phyloP scores from a whole-genome alignment of 2,888 invertebrate species.

The Helicoverpa assulta region DNA sequence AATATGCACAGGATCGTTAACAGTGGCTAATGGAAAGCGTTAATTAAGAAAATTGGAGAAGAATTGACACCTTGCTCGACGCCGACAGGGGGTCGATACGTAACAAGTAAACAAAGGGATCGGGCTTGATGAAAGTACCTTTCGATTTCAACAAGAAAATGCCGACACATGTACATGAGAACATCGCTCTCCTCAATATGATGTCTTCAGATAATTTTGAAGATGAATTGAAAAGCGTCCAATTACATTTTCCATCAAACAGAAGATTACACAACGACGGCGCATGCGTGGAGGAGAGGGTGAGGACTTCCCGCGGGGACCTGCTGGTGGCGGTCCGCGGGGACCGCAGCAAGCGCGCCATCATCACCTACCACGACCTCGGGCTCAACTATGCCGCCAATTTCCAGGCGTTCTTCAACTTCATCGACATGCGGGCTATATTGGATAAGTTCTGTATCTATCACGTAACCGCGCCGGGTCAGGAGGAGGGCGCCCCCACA shows the following conservation, averaged over 20 bases:
- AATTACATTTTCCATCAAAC: constrained; percentile 95
- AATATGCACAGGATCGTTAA: constrained; percentile 72
- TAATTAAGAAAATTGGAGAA: constrained; percentile 75
- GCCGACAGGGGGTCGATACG: constrained; percentile 54
- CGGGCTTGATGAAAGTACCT: constrained; percentile 64
- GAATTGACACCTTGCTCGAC: constrained; percentile 45
- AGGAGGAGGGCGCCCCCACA: constrained; percentile 98
- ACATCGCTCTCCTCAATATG: constrained; percentile 91
- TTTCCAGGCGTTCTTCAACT: constrained; percentile 98
- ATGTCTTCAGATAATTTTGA: constrained; percentile 95
- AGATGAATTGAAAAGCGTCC: constrained; percentile 97
- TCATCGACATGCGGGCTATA: constrained; percentile 96
- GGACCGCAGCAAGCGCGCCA: constrained; percentile 96
- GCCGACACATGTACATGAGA: constrained; percentile 85
- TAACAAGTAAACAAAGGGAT: constrained; percentile 54
- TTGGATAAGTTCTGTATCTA: constrained; percentile 99
- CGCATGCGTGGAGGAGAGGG: constrained; percentile 92
- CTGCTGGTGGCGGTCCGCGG: constrained; percentile 98
- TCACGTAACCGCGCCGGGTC: constrained; percentile 99
- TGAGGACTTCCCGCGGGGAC: constrained; percentile 97
- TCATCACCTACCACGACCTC: constrained; percentile 99
- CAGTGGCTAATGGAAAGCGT: constrained; percentile 71
- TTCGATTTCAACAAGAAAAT: constrained; percentile 72
- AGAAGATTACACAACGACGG: constrained; percentile 89
- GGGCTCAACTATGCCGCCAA: constrained; percentile 99